Percentiles rank a stretch among this genome's conserved stretches.
phyloP scores from a whole-genome alignment of 1,140 invertebrate species.

The Formica selysi region DNA sequence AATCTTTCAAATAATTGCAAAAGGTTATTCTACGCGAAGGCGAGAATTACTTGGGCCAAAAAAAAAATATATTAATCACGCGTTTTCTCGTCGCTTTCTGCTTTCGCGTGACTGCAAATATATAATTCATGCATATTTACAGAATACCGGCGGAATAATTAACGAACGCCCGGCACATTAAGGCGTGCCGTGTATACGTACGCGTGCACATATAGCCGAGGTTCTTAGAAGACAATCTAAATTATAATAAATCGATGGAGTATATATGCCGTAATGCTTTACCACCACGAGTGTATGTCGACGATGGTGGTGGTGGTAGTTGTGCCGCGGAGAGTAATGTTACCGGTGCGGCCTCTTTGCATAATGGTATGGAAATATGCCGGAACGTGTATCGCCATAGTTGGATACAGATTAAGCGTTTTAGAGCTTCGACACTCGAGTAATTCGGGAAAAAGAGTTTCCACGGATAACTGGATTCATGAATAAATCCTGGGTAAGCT shows the following conservation, averaged over 20 bases:
- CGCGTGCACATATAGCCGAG: conserved; percentile 63
- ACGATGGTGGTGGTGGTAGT: conserved; percentile 57
- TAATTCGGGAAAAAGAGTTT: conserved; percentile 76
- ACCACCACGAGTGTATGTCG: conserved; percentile 65
- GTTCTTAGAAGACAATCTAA: conserved; percentile 81
- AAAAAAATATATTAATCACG: conserved; percentile 73
- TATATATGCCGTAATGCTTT: conserved; percentile 73
- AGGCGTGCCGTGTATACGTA: conserved; percentile 62
- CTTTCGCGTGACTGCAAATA: conserved; percentile 70
- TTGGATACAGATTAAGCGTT: conserved; percentile 83
- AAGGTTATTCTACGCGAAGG: background rate
- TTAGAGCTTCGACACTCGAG: conserved; percentile 80
- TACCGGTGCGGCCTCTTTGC: conserved; percentile 80
- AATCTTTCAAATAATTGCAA: background rate
- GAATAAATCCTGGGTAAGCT: conserved; percentile 71
- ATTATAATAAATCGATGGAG: conserved; percentile 84
- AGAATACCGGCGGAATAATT: conserved; percentile 81
- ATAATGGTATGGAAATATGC: conserved; percentile 84
- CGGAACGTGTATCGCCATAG: conserved; percentile 81
- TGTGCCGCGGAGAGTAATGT: conserved; percentile 76
- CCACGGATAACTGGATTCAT: conserved; percentile 59
- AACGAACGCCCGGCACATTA: conserved; percentile 77
- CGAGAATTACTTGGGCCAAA: conserved; percentile 33
- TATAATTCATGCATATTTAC: conserved; percentile 81
- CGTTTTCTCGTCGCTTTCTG: conserved; percentile 55